phyloP scores from a whole-genome alignment of 1,140 invertebrate species.

The Meloidogyne exigua region DNA sequence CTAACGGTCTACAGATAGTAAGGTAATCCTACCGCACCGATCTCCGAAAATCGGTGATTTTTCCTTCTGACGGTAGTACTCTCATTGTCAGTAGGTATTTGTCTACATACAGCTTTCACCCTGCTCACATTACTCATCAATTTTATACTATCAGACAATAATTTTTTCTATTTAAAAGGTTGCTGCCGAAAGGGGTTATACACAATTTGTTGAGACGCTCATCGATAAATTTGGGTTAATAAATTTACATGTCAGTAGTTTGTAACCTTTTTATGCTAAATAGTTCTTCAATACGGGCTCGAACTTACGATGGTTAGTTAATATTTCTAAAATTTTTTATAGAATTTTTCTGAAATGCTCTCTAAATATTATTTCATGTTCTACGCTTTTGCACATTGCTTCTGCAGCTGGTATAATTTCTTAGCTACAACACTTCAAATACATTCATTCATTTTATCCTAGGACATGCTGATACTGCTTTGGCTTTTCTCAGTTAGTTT shows the following conservation, averaged over 20 bases:
- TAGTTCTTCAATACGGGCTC: constrained; percentile 57
- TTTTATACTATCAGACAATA: no score
- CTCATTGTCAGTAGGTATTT: no score
- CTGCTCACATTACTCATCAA: no score
- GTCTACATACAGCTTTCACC: no score
- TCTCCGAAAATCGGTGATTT: no score
- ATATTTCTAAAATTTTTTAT: no score
- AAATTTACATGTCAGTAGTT: neutral
- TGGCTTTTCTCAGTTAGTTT: constrained; percentile 79
- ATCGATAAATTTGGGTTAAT: constrained; percentile 88
- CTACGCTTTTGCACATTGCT: constrained; percentile 93
- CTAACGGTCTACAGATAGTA: no score
- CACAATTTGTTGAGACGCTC: constrained; percentile 86
- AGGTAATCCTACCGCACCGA: no score
- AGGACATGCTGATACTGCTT: constrained; percentile 97
- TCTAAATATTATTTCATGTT: no score
- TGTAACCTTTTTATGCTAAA: neutral
- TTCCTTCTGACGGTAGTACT: no score
- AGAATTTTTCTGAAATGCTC: no score
- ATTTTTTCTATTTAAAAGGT: no score
- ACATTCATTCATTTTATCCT: constrained; percentile 32
- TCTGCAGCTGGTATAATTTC: constrained; percentile 66
- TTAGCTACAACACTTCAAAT: neutral
- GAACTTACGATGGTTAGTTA: constrained; percentile 76
- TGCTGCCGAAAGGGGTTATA: constrained; percentile 93